Evolutionary conservation across 2,113 vertebrate species (phyloP).

Genomic region (Neolamprologus fasciatus): DNA sequence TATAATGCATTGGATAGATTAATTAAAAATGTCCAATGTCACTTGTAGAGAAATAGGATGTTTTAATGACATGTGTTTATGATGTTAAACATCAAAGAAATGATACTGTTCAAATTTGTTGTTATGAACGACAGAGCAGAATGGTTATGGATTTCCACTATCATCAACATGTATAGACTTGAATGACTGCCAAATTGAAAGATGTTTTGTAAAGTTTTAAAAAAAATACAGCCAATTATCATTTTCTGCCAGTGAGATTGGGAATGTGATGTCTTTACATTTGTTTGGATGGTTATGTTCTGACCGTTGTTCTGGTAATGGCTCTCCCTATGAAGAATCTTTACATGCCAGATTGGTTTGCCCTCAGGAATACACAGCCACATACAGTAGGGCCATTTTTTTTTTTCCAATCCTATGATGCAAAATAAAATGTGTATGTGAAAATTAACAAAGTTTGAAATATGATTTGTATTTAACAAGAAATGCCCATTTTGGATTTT

Average conservation of each 20-base stretch:
- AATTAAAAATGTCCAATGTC: background rate
- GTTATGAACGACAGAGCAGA: background rate
- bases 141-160: background rate
- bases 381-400: conserved; percentile 63
- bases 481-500: background rate
- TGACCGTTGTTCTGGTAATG: conserved; percentile 41
- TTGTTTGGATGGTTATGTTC: conserved; percentile 27
- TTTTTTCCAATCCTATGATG: conserved; percentile 67
- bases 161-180: conserved; percentile 13
- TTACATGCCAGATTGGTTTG: conserved; percentile 66
- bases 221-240: conserved; percentile 5
- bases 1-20: background rate
- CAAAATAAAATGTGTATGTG: conserved; percentile 76
- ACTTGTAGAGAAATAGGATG: background rate
- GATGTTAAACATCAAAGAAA: conserved; percentile 11
- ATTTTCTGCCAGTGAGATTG: conserved; percentile 44
- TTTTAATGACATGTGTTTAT: background rate
- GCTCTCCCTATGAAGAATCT: conserved; percentile 54
- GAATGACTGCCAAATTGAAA: conserved; percentile 18
- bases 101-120: background rate
- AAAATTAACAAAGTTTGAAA: conserved; percentile 37
- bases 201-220: background rate
- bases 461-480: background rate
- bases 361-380: conserved; percentile 73
- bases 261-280: conserved; percentile 24